A percentile compares a stretch with the other conserved stretches of the same genome.
Conservation (phyloP, 2,888 invertebrate genomes). For the Ichneumoninae sp. region DNA sequence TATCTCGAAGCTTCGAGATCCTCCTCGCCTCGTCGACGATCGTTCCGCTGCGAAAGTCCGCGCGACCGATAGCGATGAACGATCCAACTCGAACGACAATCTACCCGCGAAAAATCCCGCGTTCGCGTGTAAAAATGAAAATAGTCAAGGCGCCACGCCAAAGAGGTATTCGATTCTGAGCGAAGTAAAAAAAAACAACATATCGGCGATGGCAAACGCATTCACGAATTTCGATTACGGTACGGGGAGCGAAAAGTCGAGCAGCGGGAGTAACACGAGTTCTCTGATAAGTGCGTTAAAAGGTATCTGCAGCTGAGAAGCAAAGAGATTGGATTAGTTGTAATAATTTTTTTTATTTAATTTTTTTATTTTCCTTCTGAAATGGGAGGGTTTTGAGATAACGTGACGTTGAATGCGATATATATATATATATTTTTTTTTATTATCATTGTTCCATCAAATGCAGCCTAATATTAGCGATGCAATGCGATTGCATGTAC, state of each 20-base stretch:
- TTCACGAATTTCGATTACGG: background rate
- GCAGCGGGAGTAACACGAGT: slow-evolving; percentile 8
- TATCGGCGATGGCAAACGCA: slow-evolving; percentile 10
- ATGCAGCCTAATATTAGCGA: background rate
- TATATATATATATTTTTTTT: background rate
- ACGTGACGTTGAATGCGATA: background rate
- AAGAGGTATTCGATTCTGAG: slow-evolving; percentile 38
- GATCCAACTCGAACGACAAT: slow-evolving; percentile 24
- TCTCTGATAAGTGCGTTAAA: slow-evolving; percentile 26
- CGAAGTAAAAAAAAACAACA: slow-evolving; percentile 54
- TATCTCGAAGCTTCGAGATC: background rate
- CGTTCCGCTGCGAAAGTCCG: background rate
- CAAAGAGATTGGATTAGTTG: background rate
- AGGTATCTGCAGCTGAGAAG: background rate
- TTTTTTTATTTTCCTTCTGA: background rate
- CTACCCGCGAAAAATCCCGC: background rate
- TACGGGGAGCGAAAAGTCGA: slow-evolving; percentile 22
- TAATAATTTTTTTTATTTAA: background rate
- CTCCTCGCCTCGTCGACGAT: background rate
- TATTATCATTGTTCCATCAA: background rate
- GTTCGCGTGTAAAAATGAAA: background rate
- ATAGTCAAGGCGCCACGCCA: background rate
- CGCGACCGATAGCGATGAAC: background rate
- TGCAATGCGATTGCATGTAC: background rate
- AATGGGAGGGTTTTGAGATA: background rate